Evolutionary conservation across 2,888 invertebrate species (phyloP).

Genomic region (Platycheirus rosarum): DNA sequence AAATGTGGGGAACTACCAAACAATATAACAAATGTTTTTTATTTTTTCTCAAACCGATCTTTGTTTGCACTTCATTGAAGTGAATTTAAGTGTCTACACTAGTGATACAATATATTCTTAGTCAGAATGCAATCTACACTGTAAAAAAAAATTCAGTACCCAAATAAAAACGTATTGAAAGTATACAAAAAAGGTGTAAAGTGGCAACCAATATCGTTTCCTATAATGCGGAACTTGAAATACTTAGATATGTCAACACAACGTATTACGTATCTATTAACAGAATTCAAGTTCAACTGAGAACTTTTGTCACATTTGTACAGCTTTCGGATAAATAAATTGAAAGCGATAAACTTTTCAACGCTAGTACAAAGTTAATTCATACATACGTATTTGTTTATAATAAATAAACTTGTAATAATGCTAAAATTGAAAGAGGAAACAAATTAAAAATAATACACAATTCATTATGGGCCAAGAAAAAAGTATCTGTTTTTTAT

Average conservation of each 20-base stretch:
- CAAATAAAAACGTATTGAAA: neutral
- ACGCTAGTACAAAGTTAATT: neutral
- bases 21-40: neutral
- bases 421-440: conserved; percentile 12
- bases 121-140: neutral
- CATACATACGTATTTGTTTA: too few relatives aligned
- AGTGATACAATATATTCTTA: neutral
- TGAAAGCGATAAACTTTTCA: neutral
- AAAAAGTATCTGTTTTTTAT: neutral
- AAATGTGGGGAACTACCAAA: conserved; percentile 10
- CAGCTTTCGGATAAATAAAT: conserved; percentile 18
- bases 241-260: neutral
- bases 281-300: conserved; percentile 9
- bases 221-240: conserved; percentile 8
- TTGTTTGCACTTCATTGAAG: neutral
- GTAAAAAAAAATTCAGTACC: too few relatives aligned
- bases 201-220: conserved; percentile 7
- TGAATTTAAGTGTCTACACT: neutral
- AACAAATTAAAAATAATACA: neutral
- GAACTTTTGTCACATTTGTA: neutral
- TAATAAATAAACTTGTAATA: too few relatives aligned
- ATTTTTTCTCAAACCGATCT: neutral
- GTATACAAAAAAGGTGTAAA: neutral
- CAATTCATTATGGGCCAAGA: neutral
- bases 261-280: conserved; percentile 1